Conservation (phyloP, 2,888 invertebrate genomes). For the Onthophagus sagittarius region DNA sequence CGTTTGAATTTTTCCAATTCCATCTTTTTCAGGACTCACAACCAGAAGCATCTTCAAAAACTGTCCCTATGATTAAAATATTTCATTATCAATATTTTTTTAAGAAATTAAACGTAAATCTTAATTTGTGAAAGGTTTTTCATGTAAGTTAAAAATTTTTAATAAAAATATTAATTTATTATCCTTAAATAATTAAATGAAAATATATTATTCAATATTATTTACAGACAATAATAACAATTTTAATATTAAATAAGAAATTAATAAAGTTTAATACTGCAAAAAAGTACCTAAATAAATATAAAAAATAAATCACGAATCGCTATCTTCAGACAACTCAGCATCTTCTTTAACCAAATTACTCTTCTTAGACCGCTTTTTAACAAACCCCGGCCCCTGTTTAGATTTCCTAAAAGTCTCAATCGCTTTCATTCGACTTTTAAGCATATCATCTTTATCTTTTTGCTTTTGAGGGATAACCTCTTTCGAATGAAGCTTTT, state of each 20-base stretch:
- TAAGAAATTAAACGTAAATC: too few species aligned
- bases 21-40: too few species aligned
- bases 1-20: too few species aligned
- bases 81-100: too few species aligned
- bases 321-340: constrained; percentile 64
- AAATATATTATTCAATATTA: too few species aligned
- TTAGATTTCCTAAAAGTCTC: constrained; percentile 67
- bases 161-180: too few species aligned
- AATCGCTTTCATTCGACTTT: constrained; percentile 71
- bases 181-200: too few species aligned
- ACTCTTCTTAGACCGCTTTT: constrained; percentile 47
- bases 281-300: background rate
- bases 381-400: constrained; percentile 56
- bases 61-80: too few species aligned
- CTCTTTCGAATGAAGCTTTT: constrained; percentile 48
- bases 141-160: too few species aligned
- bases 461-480: constrained; percentile 72
- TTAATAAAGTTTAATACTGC: background rate
- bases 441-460: constrained; percentile 59
- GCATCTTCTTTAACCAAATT: constrained; percentile 58
- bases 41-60: too few species aligned
- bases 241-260: background rate
- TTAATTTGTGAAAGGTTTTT: too few species aligned
- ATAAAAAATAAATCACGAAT: constrained; percentile 41
- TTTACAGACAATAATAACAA: too few species aligned